Evolutionary conservation across 2,797 vertebrate genomes (phyloP).

Genomic region (Peromyscus aztecus): DNA sequence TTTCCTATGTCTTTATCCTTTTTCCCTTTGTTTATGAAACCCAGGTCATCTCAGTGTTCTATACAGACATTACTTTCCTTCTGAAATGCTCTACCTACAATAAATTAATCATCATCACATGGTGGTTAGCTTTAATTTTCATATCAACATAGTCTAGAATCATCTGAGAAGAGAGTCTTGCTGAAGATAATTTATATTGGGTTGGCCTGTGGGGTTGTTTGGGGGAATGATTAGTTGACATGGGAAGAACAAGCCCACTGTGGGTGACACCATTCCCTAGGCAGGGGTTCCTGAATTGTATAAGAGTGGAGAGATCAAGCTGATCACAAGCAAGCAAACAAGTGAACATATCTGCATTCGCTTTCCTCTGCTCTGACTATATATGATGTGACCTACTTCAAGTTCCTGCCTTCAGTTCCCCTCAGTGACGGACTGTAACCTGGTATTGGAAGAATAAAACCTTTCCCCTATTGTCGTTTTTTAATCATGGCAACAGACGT

Average conservation of each 20-base stretch:
- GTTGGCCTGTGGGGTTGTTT: not conserved
- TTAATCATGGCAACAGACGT: not conserved
- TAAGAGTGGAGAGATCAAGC: not conserved
- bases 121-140: not conserved
- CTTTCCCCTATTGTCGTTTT: not conserved
- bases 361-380: not conserved
- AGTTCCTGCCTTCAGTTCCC: not conserved
- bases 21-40: not conserved
- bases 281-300: not conserved
- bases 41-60: not conserved
- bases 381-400: not conserved
- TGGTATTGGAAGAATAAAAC: not conserved
- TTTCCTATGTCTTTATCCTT: not conserved
- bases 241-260: not conserved
- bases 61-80: not conserved
- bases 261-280: not conserved
- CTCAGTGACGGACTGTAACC: not conserved
- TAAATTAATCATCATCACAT: not conserved
- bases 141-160: not conserved
- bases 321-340: not conserved
- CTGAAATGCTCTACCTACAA: conserved; percentile 35
- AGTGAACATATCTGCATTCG: not conserved
- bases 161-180: not conserved
- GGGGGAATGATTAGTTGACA: not conserved
- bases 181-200: not conserved